Evolutionary conservation across 2,888 invertebrate species (phyloP).

Genomic region (Rhagium mordax): DNA sequence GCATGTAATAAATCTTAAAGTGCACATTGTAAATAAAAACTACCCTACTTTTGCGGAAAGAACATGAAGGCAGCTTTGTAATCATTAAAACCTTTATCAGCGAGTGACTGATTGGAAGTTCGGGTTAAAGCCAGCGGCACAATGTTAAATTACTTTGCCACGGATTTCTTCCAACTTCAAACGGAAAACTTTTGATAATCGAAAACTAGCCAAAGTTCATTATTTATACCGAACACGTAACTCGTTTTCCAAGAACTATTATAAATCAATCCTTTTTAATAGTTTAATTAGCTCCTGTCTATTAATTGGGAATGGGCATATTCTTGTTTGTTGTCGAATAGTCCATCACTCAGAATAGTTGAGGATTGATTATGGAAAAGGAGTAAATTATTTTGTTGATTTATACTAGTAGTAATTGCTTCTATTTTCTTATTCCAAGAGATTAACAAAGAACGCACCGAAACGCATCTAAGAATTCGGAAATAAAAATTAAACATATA

Average conservation of each 20-base stretch:
- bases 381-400: too few relatives aligned
- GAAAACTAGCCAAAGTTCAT: slow-evolving; percentile 48
- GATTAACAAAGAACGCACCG: too few relatives aligned
- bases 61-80: slow-evolving; percentile 33
- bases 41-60: slow-evolving; percentile 3
- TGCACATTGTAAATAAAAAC: slow-evolving; percentile 7
- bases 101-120: slow-evolving; percentile 34
- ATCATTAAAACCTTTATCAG: slow-evolving; percentile 34
- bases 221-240: slow-evolving; percentile 47
- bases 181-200: slow-evolving; percentile 47
- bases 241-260: slow-evolving; percentile 29
- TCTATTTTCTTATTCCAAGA: too few relatives aligned
- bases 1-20: not conserved
- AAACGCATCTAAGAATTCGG: too few relatives aligned
- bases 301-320: not conserved
- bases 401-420: too few relatives aligned
- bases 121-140: slow-evolving; percentile 19
- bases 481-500: too few relatives aligned
- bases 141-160: slow-evolving; percentile 34
- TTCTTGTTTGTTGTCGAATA: too few relatives aligned
- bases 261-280: slow-evolving; percentile 38
- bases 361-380: too few relatives aligned
- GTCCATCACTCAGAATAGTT: too few relatives aligned
- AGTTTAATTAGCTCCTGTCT: not conserved
- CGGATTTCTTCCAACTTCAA: slow-evolving; percentile 36